phyloP scores from a whole-genome alignment of 2,888 invertebrate species.

The Brachyopa scutellaris region DNA sequence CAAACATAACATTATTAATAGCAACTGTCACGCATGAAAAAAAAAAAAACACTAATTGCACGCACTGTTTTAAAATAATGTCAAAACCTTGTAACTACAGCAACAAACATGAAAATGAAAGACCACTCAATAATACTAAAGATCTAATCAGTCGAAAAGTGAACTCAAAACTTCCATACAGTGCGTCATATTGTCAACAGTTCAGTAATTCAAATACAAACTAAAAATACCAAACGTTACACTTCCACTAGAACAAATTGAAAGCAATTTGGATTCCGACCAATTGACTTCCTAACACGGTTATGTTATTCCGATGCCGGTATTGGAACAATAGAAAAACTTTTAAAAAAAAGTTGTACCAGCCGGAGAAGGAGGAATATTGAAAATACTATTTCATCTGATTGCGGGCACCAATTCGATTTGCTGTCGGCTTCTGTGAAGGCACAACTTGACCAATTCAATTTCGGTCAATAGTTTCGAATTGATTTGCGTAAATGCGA shows the following conservation, averaged over 20 bases:
- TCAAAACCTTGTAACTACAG: neutral
- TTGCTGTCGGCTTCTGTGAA: slow-evolving; percentile 44
- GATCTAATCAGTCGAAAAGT: slow-evolving; percentile 10
- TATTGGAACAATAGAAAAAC: slow-evolving; percentile 1
- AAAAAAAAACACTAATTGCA: neutral
- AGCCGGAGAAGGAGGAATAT: slow-evolving; percentile 34
- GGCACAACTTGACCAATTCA: slow-evolving; percentile 61
- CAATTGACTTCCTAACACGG: slow-evolving; percentile 57
- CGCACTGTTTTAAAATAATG: neutral
- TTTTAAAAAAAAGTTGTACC: neutral
- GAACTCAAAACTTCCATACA: slow-evolving; percentile 16
- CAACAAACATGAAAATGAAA: neutral
- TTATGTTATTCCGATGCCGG: slow-evolving; percentile 16
- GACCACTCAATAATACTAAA: neutral
- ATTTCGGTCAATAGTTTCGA: slow-evolving; percentile 68
- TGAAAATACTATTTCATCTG: slow-evolving; percentile 61
- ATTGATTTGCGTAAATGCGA: slow-evolving; percentile 67
- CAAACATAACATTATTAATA: too few relatives aligned
- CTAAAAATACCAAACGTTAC: slow-evolving; percentile 37
- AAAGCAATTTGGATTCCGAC: slow-evolving; percentile 53
- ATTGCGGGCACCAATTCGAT: slow-evolving; percentile 57
- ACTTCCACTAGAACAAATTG: slow-evolving; percentile 43
- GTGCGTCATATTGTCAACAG: slow-evolving; percentile 22
- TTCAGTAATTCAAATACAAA: slow-evolving; percentile 31
- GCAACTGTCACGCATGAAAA: too few relatives aligned